A percentile compares a stretch with the other conserved stretches of the same genome.
These are phyloP conservation scores for Bemisia tabaci DNA, from an alignment of 1,140 invertebrate species.

Conservation along the genomic window DNA sequence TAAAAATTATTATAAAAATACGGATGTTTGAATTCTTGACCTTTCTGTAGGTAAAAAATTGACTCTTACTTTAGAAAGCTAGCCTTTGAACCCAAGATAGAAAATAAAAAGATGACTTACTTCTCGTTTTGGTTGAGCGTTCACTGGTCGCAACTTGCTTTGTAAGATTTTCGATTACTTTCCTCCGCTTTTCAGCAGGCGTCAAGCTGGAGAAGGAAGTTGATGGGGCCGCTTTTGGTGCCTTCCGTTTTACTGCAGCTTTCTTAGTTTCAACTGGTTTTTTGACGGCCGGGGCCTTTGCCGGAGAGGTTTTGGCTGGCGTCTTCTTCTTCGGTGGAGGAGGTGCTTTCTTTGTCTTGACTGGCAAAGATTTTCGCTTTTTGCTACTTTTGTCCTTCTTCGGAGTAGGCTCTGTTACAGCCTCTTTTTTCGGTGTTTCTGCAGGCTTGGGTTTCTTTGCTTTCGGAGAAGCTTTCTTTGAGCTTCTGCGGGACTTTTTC, in stretches of 20 bases:
- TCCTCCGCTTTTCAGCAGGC: constrained; percentile 2
- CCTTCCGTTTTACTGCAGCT: background rate
- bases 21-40: too few relatives aligned
- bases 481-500: constrained; percentile 40
- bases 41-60: too few relatives aligned
- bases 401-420: background rate
- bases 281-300: constrained; percentile 3
- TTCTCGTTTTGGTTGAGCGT: constrained; percentile 20
- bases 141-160: constrained; percentile 12
- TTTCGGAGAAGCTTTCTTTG: constrained; percentile 8
- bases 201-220: background rate
- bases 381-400: constrained; percentile 5
- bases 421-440: constrained; percentile 2
- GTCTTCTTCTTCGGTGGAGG: constrained; percentile 5
- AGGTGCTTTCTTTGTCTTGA: background rate
- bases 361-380: background rate
- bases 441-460: constrained; percentile 6
- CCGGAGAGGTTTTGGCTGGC: constrained; percentile 1
- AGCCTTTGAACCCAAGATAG: too few relatives aligned
- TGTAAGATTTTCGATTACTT: constrained; percentile 8
- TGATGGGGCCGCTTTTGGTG: background rate
- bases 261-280: constrained; percentile 2
- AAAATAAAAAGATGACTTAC: constrained; percentile 11
- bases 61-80: too few relatives aligned
- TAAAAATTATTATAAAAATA: too few relatives aligned